Evolutionary conservation across 2,113 vertebrate genomes (phyloP), one percentile per base, ranked within the genome.

Genomic region (Chroicocephalus ridibundus): DNA sequence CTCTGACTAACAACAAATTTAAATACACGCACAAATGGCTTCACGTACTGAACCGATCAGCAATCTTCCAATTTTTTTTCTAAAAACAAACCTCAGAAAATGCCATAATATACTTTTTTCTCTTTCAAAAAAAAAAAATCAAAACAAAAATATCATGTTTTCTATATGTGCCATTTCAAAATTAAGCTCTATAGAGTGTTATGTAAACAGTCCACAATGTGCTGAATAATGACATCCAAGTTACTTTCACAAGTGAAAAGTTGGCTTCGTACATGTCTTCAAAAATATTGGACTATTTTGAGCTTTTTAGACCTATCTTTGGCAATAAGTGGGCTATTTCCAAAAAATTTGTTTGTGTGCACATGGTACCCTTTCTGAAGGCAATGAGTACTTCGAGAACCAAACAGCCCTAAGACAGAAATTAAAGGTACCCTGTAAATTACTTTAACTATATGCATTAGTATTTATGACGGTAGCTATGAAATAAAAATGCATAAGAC

Each of bases 1-100:
- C 92, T 94, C 78, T 96, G 81, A 82, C 40, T 87, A 96, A 82
- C 47, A 75, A 76, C 38, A 69, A 49, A 70, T 90, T 70, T 88
- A 91, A 96, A 91, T 75, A 70, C 80, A 69, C 66, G 66, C 58
- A 70, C 40, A 92, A 85, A 79, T 74, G 15, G 58, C 40, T 85
- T 94, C 7, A 82, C 38, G 75, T 46, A 62, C 27, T 89, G 38
- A 93, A 76, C 18, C 70, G 17, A 82, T 80, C 44, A 82, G 83
- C 11, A 54, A 12, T 31, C 18, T 82, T 86, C 16, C 22, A n/a
- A 9, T 1, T 36, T 52, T 60, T 85, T 86, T 70, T 5, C 13
- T n/a, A 17, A 46, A 70, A 77, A 38, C 0, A 38, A 64, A 25
- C 15, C 19, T 60, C 31, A 49, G 11, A 88, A 91, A 90, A 77